Evolutionary conservation across 2,888 invertebrate species (phyloP), one percentile per base, ranked within the genome.

Genomic region (Tiliacea aurago): DNA sequence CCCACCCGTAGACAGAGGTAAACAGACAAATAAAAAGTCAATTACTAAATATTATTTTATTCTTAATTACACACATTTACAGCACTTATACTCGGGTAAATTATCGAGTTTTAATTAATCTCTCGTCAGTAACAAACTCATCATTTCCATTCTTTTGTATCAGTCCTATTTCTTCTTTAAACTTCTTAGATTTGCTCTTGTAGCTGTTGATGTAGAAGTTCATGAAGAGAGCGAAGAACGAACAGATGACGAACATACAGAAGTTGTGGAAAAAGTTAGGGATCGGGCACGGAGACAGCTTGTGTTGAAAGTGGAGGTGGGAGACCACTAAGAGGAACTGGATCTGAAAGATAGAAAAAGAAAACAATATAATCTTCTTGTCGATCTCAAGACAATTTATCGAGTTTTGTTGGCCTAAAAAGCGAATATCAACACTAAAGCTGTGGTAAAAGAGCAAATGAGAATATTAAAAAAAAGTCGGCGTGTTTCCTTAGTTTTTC

Each of bases 171-270:
- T 78, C 76, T 68, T 78, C 69, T 10, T 78, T 73, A 51, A 51
- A 83, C 79, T 88, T 90, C n/a, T 73, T 79, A 53, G 76, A 86
- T 69, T 88, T 90, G 6, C 67, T 75, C 2, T 84, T 89, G 73
- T 96, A 96, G 76, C 91, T 95, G 56, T 86, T 88, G 67, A 94
- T 81, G 85, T 98, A 98, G 91, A 98, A 98, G 70, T 97, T 97
- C 82, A 97, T 94, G 87, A 98, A 98, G 9, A 98, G 95, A 71
- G 97, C 95, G 56, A 97, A 96, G 91, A 98, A 98, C 0, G 97
- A 95, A 0, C 91, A 86, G 2, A 97, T 96, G 84, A 97, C 96
- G 15, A 95, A 87, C 43, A 95, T 88, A 80, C 97, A 97, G 90
- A 97, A 97, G 89, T 95, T 95, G 23, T 97, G 96, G 82, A 97